phyloP scores from a whole-genome alignment of 1,140 invertebrate genomes.

The Formica selysi region DNA sequence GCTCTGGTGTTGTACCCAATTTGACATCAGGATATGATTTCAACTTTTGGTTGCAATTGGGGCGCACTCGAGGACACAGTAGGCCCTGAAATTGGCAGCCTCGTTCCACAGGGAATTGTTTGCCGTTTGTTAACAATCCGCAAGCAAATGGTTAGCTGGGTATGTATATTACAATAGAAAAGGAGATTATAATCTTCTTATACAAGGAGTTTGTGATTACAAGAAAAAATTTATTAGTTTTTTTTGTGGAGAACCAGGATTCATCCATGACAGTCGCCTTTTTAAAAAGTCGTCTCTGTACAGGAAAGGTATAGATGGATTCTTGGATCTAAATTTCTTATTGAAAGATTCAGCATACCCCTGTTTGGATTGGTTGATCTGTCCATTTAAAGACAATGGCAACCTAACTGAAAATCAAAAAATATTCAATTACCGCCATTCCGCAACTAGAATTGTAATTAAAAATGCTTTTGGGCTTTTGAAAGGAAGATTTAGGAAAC shows the following conservation, averaged over 20 bases:
- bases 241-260: neutral
- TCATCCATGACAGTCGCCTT: conserved; percentile 1
- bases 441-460: too few species aligned
- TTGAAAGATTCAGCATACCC: neutral
- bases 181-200: conserved; percentile 13
- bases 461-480: too few species aligned
- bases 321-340: neutral
- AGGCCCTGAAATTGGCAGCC: too few species aligned
- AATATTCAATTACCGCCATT: too few species aligned
- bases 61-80: too few species aligned
- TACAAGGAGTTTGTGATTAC: conserved; percentile 2
- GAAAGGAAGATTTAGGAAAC: too few species aligned
- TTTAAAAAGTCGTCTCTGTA: neutral
- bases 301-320: neutral
- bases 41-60: too few species aligned
- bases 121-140: too few species aligned
- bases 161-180: conserved; percentile 2
- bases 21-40: too few species aligned
- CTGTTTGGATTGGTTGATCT: neutral
- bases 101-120: too few species aligned
- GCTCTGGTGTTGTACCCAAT: too few species aligned
- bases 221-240: conserved; percentile 7
- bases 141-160: too few species aligned
- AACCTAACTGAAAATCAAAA: neutral
- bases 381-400: conserved; percentile 19